A percentile compares a stretch with the other conserved stretches of the same genome.
phyloP scores from a whole-genome alignment of 23 tunicate genomes.

The Diplosoma virens region DNA sequence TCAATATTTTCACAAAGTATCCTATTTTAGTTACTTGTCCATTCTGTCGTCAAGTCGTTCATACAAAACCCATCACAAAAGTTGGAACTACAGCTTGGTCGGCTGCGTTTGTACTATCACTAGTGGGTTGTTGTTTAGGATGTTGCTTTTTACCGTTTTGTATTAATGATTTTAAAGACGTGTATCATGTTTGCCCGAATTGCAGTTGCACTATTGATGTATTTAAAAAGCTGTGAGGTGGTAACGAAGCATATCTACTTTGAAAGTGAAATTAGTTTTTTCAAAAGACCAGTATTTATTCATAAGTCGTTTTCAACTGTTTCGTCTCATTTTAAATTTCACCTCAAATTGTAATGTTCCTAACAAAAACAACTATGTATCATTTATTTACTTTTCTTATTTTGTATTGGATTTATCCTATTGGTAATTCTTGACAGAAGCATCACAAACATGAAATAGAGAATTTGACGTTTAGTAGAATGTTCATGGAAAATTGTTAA shows the following conservation, averaged over 20 bases:
- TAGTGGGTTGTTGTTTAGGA: constrained; percentile 42
- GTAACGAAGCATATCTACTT: no score
- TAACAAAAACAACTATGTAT: no score
- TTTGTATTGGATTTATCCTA: no score
- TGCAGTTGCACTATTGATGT: constrained; percentile 25
- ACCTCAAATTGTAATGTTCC: no score
- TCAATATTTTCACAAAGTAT: not conserved
- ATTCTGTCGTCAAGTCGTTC: constrained; percentile 11
- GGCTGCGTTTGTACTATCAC: constrained; percentile 13
- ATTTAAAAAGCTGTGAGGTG: constrained; percentile 12
- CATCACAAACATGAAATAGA: no score
- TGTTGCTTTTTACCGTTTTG: constrained; percentile 56
- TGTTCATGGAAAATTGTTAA: no score
- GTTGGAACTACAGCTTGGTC: constrained; percentile 34
- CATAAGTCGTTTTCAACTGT: no score
- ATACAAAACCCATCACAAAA: not conserved
- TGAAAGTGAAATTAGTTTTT: no score
- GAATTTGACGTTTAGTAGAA: no score
- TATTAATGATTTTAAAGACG: constrained; percentile 23
- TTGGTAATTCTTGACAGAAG: no score
- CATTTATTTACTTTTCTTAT: not conserved
- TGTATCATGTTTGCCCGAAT: constrained; percentile 37
- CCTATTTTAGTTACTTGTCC: constrained; percentile 15
- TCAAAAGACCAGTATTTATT: no score
- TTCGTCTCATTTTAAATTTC: no score